These are phyloP conservation scores for Cervus canadensis DNA, from an alignment of 2,113 vertebrate genomes.

Conservation along the genomic window DNA sequence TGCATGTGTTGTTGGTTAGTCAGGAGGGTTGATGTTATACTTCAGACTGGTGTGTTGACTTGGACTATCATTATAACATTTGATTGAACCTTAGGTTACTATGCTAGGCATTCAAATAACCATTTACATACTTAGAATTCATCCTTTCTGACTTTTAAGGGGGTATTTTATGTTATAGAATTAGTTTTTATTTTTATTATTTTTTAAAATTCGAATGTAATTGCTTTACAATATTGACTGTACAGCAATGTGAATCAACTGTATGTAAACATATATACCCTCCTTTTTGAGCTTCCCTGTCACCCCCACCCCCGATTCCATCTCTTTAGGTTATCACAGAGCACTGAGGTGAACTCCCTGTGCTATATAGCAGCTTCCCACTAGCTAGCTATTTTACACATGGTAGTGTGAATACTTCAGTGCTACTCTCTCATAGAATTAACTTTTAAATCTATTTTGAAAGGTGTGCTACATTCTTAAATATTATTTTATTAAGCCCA, in stretches of 20 bases:
- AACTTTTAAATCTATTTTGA: slow-evolving; percentile 37
- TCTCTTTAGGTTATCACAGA: background rate
- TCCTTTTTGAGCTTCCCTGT: background rate
- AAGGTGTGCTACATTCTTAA: background rate
- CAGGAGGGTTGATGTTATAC: background rate
- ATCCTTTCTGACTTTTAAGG: background rate
- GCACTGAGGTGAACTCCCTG: background rate
- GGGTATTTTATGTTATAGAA: background rate
- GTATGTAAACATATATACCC: background rate
- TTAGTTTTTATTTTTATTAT: background rate
- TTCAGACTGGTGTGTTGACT: background rate
- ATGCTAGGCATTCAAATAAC: background rate
- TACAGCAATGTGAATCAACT: background rate
- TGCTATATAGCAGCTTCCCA: background rate
- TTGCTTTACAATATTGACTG: background rate
- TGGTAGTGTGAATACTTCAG: background rate
- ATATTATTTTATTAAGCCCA: background rate
- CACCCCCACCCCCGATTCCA: background rate
- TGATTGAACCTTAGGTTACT: background rate
- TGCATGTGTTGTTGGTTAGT: background rate
- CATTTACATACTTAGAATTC: slow-evolving; percentile 31
- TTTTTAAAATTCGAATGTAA: background rate
- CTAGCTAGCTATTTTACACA: background rate
- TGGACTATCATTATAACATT: background rate
- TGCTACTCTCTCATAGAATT: background rate